A percentile compares a stretch with the other conserved stretches of the same genome.
Conservation (phyloP, 2,113 vertebrate genomes). For the Bostrychus sinensis region DNA sequence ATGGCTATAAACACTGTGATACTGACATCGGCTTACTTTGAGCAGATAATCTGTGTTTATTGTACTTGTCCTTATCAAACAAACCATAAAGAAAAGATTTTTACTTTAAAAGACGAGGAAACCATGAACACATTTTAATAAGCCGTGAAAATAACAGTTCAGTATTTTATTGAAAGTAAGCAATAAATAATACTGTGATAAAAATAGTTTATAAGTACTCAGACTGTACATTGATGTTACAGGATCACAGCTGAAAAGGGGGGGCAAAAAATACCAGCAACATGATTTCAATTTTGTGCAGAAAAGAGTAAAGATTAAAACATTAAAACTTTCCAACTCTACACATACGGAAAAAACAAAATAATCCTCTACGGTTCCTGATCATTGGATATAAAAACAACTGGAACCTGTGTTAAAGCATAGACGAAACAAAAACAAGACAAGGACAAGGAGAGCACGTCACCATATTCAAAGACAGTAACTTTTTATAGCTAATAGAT, state of each 20-base stretch:
- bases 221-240: slow-evolving; percentile 98
- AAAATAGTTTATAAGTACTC: slow-evolving; percentile 97
- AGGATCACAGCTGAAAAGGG: slow-evolving; percentile 83
- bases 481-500: slow-evolving; percentile 47
- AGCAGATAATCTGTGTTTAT: too few relatives aligned
- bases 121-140: slow-evolving; percentile 72
- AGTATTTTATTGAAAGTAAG: slow-evolving; percentile 99
- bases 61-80: too few relatives aligned
- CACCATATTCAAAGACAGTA: slow-evolving; percentile 44
- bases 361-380: slow-evolving; percentile 50
- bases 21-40: too few relatives aligned
- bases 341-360: slow-evolving; percentile 74
- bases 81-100: too few relatives aligned
- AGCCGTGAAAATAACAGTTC: slow-evolving; percentile 95
- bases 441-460: neutral
- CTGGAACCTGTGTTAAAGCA: slow-evolving; percentile 58
- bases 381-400: slow-evolving; percentile 11
- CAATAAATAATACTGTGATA: slow-evolving; percentile 99
- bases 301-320: slow-evolving; percentile 74
- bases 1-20: too few relatives aligned
- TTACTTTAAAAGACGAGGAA: slow-evolving; percentile 32
- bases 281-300: slow-evolving; percentile 83
- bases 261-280: slow-evolving; percentile 79
- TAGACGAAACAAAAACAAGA: slow-evolving; percentile 29
- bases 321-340: slow-evolving; percentile 66